A percentile compares a stretch with the other conserved stretches of the same genome.
Conservation (phyloP, 2,888 invertebrate species). For the Gandaritis pyraliata region DNA sequence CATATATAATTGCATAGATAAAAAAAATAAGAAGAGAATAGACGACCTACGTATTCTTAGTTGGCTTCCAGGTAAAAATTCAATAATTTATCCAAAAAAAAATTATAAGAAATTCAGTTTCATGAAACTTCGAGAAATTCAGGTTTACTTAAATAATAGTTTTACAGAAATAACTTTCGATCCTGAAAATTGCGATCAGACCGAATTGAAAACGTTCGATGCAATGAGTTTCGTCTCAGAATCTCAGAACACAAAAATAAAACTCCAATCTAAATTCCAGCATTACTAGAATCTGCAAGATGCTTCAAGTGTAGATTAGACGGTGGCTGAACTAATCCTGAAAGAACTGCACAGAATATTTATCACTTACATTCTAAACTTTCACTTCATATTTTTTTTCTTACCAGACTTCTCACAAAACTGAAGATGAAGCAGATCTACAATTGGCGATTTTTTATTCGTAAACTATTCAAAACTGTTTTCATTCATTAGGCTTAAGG, state of each 20-base stretch:
- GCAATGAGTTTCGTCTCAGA: conserved; percentile 2
- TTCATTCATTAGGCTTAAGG: too few relatives aligned
- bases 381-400: not conserved
- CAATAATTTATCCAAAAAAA: too few relatives aligned
- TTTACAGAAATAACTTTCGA: conserved; percentile 11
- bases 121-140: not conserved
- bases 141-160: not conserved
- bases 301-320: conserved; percentile 25
- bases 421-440: too few relatives aligned
- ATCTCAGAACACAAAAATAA: conserved; percentile 19
- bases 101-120: not conserved
- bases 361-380: not conserved
- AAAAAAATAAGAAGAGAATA: too few relatives aligned
- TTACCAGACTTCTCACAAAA: not conserved
- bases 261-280: conserved; percentile 22
- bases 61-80: too few relatives aligned
- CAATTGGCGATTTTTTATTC: too few relatives aligned
- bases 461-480: too few relatives aligned
- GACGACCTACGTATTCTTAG: too few relatives aligned
- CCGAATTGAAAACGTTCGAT: conserved; percentile 8
- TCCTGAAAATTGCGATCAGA: conserved; percentile 6
- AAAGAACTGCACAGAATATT: conserved; percentile 19
- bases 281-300: conserved; percentile 18
- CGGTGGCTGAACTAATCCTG: conserved; percentile 21
- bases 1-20: too few relatives aligned